phyloP scores from a whole-genome alignment of 2,888 invertebrate species.

The Oegoconia quadripuncta region DNA sequence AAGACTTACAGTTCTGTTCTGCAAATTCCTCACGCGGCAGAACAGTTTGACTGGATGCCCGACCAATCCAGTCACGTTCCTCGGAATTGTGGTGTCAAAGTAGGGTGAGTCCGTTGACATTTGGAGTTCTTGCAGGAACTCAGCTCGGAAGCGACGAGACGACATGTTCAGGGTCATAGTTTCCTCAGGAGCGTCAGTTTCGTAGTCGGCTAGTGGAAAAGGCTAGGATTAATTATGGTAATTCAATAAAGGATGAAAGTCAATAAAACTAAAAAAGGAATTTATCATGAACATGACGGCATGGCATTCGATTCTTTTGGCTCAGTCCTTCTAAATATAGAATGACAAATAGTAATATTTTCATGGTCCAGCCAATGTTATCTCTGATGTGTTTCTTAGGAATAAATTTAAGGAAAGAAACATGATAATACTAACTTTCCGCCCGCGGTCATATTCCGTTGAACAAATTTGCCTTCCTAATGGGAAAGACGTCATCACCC shows the following conservation, averaged over 20 bases:
- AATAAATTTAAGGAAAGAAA: too few species aligned
- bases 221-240: background rate
- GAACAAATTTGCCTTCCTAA: too few species aligned
- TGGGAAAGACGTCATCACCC: too few species aligned
- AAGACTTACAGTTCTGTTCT: conserved; percentile 90
- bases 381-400: too few species aligned
- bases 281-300: too few species aligned
- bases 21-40: conserved; percentile 91
- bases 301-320: too few species aligned
- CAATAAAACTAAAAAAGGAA: background rate
- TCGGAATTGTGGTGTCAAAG: conserved; percentile 88
- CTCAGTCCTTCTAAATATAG: too few species aligned
- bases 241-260: background rate
- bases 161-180: conserved; percentile 67
- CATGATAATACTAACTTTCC: too few species aligned
- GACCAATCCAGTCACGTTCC: conserved; percentile 91
- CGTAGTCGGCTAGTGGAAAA: conserved; percentile 70
- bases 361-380: too few species aligned
- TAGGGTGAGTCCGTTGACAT: conserved; percentile 81
- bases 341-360: too few species aligned
- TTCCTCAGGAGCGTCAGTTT: conserved; percentile 78
- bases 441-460: too few species aligned
- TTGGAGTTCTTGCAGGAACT: conserved; percentile 68
- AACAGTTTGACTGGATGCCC: conserved; percentile 90
- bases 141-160: conserved; percentile 62